Evolutionary conservation across 2,113 vertebrate genomes (phyloP).

Genomic region (Ascaphus truei): DNA sequence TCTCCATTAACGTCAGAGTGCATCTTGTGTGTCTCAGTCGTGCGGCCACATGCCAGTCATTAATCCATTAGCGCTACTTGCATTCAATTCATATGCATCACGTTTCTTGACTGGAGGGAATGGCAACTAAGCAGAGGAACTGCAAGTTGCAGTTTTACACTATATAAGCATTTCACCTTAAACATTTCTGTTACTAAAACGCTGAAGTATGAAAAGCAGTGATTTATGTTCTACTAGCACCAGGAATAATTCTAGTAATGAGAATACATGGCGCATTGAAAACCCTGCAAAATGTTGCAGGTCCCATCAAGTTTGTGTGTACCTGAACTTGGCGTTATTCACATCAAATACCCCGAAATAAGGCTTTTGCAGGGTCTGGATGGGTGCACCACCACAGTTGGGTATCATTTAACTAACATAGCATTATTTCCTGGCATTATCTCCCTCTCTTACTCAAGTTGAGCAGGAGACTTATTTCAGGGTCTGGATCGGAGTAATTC

Average conservation of each 20-base stretch:
- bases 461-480: too few relatives aligned
- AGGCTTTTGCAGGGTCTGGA: too few relatives aligned
- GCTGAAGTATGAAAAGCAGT: slow-evolving; percentile 34
- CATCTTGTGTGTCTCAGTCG: slow-evolving; percentile 66
- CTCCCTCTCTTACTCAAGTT: too few relatives aligned
- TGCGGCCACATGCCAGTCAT: slow-evolving; percentile 78
- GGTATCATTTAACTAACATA: too few relatives aligned
- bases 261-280: neutral
- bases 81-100: slow-evolving; percentile 64
- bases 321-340: too few relatives aligned
- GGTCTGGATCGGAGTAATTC: too few relatives aligned
- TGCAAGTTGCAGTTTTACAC: slow-evolving; percentile 37
- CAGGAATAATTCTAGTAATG: slow-evolving; percentile 1
- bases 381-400: too few relatives aligned
- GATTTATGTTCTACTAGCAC: slow-evolving; percentile 25
- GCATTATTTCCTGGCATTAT: too few relatives aligned
- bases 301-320: neutral
- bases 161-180: slow-evolving; percentile 52
- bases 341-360: too few relatives aligned
- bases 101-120: slow-evolving; percentile 60
- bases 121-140: slow-evolving; percentile 44
- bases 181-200: slow-evolving; percentile 22
- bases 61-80: slow-evolving; percentile 76
- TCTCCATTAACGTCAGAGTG: slow-evolving; percentile 91
- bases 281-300: neutral